Conservation (phyloP, 2,888 invertebrate species). For the Pyrochroa serraticornis region DNA sequence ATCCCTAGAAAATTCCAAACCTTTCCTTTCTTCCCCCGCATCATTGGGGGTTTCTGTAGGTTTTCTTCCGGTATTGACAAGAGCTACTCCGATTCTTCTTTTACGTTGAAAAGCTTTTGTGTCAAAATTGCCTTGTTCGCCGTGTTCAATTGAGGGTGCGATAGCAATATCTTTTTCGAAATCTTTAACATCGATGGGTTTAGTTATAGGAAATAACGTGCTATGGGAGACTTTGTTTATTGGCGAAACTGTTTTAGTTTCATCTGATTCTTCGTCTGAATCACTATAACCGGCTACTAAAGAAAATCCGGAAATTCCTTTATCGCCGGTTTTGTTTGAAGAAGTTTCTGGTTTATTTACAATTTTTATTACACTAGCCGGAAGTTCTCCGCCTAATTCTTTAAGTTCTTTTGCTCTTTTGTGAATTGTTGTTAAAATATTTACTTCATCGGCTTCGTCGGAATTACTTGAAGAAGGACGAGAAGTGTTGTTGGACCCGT, state of each 20-base stretch:
- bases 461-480: neutral
- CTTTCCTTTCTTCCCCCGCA: conserved; percentile 36
- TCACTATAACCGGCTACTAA: conserved; percentile 65
- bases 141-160: conserved; percentile 17
- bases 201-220: conserved; percentile 59
- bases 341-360: conserved; percentile 30
- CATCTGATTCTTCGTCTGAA: conserved; percentile 58
- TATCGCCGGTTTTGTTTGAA: conserved; percentile 19
- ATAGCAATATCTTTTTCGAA: conserved; percentile 36
- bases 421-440: conserved; percentile 55
- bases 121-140: conserved; percentile 42
- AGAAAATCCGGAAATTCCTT: conserved; percentile 52
- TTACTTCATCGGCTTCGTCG: conserved; percentile 51
- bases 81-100: conserved; percentile 62
- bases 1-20: conserved; percentile 43
- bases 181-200: conserved; percentile 54
- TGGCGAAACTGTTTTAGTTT: conserved; percentile 8
- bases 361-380: conserved; percentile 49
- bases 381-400: conserved; percentile 55
- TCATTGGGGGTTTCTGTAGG: conserved; percentile 31
- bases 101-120: conserved; percentile 63
- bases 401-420: conserved; percentile 57
- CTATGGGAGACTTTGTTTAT: conserved; percentile 45
- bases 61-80: conserved; percentile 48
- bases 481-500: conserved; percentile 5